Evolutionary conservation across 2,113 vertebrate species (phyloP), one percentile per base, ranked within the genome.

Genomic region (Platanista minor): DNA sequence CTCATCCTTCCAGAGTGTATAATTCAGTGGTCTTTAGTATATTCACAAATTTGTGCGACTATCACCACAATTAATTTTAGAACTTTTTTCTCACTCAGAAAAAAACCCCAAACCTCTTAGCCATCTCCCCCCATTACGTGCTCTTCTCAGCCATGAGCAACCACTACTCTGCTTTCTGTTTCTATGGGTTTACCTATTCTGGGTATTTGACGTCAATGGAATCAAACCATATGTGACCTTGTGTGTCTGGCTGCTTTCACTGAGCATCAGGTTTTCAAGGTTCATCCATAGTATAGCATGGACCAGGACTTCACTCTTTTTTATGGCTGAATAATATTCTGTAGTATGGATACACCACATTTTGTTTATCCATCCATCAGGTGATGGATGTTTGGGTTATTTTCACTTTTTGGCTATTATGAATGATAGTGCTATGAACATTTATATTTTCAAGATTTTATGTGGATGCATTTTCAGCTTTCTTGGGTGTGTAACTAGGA

Each of bases 121-220:
- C 64, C 1, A 4, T 64, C 39, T 57, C 59, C 6, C 0, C 10
- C 2, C 9, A 0, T 13, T 39, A 11, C 15, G 20, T 9, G 8
- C n/a, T 25, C 43, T 23, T 8, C 21, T 25, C 15, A 31, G 7
- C 31, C 61, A 13, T 4, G 25, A 18, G 62, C 46, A 33, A 5
- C 54, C 17, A 25, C 3, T 21, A 1, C 43, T 33, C 67, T 84
- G 11, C 17, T 54, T 69, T 61, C 27, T 57, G 21, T 86, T 10
- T 81, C 27, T 52, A 4, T 62, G 43, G 78, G 25, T 41, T 59
- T 59, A 36, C 43, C 31, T 85, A 1, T 66, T 80, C 54, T 46
- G 71, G 49, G 17, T 59, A 27, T 54, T n/a, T 85, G 41, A 25
- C 59, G 15, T 41, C 33, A 49, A 29, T 36, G 17, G 18, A 67